Percentiles rank a stretch among this genome's conserved stretches.
These are phyloP conservation scores for Conger conger DNA, from an alignment of 2,113 vertebrate species.

Conservation along the genomic window DNA sequence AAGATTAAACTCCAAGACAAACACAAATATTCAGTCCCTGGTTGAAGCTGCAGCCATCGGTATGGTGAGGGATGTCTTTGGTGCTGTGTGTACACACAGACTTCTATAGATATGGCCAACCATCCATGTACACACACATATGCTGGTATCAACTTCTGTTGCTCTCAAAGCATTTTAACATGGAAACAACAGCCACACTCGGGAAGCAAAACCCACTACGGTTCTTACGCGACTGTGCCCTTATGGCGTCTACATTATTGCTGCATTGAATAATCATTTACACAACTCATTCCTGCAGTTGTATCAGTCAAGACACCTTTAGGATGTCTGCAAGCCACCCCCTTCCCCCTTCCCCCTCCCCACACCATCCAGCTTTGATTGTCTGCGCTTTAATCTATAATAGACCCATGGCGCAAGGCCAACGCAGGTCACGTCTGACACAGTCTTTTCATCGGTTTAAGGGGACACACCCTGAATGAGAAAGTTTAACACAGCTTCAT, in stretches of 20 bases:
- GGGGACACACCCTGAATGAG: slow-evolving; percentile 16
- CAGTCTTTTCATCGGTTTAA: neutral
- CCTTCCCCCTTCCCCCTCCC: neutral
- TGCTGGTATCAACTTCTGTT: neutral
- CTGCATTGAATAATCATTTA: neutral
- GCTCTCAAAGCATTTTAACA: neutral
- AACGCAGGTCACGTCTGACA: neutral
- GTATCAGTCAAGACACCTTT: neutral
- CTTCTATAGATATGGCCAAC: neutral
- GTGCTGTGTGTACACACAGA: no score
- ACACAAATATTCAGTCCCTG: slow-evolving; percentile 58
- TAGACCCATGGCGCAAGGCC: neutral
- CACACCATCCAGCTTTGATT: neutral
- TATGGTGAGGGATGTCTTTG: slow-evolving; percentile 36
- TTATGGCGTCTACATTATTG: slow-evolving; percentile 10
- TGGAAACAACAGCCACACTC: neutral
- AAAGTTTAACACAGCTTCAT: slow-evolving; percentile 55
- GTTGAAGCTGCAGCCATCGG: slow-evolving; percentile 46
- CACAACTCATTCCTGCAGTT: slow-evolving; percentile 1
- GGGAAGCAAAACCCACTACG: neutral
- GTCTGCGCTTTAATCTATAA: neutral
- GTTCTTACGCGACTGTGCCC: slow-evolving; percentile 23
- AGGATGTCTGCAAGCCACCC: neutral
- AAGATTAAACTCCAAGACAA: slow-evolving; percentile 45
- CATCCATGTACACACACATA: neutral